phyloP scores from a whole-genome alignment of 2,888 invertebrate genomes.

The Plusia festucae region DNA sequence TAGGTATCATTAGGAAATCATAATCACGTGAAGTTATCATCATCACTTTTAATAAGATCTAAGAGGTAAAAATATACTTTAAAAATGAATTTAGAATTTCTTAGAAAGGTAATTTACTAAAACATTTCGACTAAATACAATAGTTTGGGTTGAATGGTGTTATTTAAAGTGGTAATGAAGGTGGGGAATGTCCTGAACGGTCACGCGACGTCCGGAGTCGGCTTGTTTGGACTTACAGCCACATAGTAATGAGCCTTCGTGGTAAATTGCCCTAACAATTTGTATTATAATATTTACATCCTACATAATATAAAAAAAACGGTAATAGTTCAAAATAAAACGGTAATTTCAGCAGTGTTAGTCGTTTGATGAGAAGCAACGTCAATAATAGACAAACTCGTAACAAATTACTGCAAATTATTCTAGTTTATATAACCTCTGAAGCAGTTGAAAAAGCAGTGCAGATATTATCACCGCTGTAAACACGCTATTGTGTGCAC shows the following conservation, averaged over 20 bases:
- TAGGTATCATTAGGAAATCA: background rate
- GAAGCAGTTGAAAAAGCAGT: constrained; percentile 28
- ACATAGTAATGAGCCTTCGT: constrained; percentile 53
- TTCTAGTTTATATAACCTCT: constrained; percentile 8
- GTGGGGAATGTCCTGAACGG: constrained; percentile 53
- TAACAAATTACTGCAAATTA: constrained; percentile 8
- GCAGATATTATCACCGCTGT: constrained; percentile 21
- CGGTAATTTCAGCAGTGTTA: background rate
- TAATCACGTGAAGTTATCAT: background rate
- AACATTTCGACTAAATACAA: constrained; percentile 53
- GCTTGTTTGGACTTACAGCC: constrained; percentile 61
- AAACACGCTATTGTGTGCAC: constrained; percentile 38
- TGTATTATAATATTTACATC: constrained; percentile 34
- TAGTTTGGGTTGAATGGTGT: constrained; percentile 56
- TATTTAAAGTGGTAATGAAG: constrained; percentile 59
- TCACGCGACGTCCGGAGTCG: constrained; percentile 64
- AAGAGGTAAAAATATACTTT: constrained; percentile 15
- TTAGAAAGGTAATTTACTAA: constrained; percentile 46
- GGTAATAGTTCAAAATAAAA: background rate
- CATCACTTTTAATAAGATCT: constrained; percentile 5
- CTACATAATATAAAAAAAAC: constrained; percentile 11
- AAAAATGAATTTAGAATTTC: constrained; percentile 28
- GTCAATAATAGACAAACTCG: background rate
- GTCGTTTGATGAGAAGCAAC: background rate
- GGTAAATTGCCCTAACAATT: constrained; percentile 49